These are phyloP conservation scores for Ametastegia equiseti DNA, from an alignment of 2,888 invertebrate species.

Conservation along the genomic window DNA sequence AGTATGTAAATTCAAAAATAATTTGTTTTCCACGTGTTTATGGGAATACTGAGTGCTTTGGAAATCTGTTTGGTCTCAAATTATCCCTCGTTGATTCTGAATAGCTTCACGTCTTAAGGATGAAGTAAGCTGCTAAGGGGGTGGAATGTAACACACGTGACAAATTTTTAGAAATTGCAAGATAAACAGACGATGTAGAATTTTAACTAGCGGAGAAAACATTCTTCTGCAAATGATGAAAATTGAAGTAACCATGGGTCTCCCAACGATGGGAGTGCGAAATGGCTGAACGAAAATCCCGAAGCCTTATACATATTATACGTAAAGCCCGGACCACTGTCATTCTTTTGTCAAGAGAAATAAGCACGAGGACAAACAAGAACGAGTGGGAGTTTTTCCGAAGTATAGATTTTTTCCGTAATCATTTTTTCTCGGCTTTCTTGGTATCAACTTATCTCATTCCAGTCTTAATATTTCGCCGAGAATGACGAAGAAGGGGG, in stretches of 20 bases:
- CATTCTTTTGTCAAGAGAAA: neutral
- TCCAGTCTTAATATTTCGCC: neutral
- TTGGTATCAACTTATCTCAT: neutral
- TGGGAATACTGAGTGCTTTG: neutral
- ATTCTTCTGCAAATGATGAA: neutral
- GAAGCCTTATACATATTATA: constrained; percentile 17
- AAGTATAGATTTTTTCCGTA: neutral
- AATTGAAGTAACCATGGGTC: neutral
- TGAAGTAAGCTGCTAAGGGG: neutral
- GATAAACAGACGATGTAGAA: neutral
- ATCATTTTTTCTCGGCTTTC: neutral
- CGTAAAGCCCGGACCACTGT: neutral
- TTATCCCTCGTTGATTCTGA: neutral
- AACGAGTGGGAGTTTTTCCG: neutral
- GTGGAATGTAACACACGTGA: neutral
- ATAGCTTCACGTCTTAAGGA: neutral
- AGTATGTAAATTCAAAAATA: too few species aligned
- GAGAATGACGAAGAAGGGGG: neutral
- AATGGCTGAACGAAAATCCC: neutral
- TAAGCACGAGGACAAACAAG: neutral
- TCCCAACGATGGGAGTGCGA: neutral
- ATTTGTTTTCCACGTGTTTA: too few species aligned
- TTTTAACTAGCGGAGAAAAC: neutral
- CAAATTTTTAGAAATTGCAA: neutral
- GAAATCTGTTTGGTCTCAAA: neutral